Evolutionary conservation across 2,888 invertebrate genomes (phyloP).

Genomic region (Lepidocyrtoides sp.): DNA sequence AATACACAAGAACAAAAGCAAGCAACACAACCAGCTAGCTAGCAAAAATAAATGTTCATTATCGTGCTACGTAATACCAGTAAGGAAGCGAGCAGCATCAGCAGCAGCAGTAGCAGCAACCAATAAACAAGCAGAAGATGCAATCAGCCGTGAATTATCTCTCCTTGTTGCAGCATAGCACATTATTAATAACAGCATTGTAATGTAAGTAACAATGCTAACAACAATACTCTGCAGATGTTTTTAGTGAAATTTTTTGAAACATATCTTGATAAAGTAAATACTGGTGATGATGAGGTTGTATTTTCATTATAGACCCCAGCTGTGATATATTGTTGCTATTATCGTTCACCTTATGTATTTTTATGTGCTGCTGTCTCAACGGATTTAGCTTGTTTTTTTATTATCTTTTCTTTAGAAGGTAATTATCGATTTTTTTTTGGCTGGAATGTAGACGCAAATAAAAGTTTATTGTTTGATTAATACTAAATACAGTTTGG

Average conservation of each 20-base stretch:
- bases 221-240: constrained; percentile 7
- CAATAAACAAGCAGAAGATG: constrained; percentile 27
- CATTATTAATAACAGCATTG: neutral
- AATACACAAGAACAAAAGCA: too few species aligned
- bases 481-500: neutral
- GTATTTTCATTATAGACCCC: neutral
- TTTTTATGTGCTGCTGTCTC: neutral
- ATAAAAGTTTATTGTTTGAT: too few species aligned
- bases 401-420: too few species aligned
- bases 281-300: neutral
- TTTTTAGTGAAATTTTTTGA: constrained; percentile 62
- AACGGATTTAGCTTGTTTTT: too few species aligned
- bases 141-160: constrained; percentile 71
- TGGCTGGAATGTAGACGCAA: neutral
- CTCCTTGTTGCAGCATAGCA: neutral
- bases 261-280: constrained; percentile 6
- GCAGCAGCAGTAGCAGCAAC: neutral
- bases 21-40: too few species aligned
- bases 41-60: too few species aligned
- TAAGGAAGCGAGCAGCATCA: neutral
- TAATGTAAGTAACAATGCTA: neutral
- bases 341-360: too few species aligned
- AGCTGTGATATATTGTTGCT: neutral
- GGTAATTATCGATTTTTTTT: neutral
- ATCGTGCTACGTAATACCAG: too few species aligned